Evolutionary conservation across 2,888 invertebrate genomes (phyloP).

Genomic region (Lydus trimaculatus): DNA sequence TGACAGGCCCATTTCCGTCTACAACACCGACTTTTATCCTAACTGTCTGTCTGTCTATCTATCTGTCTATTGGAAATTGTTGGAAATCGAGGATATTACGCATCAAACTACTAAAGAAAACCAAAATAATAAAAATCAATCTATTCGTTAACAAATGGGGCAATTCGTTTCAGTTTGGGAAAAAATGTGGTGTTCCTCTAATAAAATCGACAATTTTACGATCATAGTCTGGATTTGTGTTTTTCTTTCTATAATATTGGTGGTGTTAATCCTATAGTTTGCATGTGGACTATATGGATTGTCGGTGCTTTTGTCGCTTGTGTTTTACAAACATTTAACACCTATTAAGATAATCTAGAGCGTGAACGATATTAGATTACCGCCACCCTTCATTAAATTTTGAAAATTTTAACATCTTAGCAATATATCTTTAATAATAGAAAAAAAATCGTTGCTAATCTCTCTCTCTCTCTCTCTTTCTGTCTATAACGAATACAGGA

Average conservation of each 20-base stretch:
- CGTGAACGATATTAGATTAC: conserved; percentile 30
- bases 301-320: conserved; percentile 30
- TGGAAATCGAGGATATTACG: neutral
- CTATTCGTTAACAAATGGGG: too few relatives aligned
- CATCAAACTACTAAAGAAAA: too few relatives aligned
- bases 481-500: conserved; percentile 3
- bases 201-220: neutral
- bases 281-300: neutral
- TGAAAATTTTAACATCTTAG: neutral
- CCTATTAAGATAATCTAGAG: conserved; percentile 28
- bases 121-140: too few relatives aligned
- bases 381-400: neutral
- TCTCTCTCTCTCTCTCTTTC: neutral
- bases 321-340: conserved; percentile 30
- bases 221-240: neutral
- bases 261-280: neutral
- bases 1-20: conserved; percentile 56
- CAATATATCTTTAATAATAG: too few relatives aligned
- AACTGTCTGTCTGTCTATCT: conserved; percentile 41
- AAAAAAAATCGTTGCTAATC: too few relatives aligned
- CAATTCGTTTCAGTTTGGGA: neutral
- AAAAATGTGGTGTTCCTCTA: neutral
- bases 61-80: neutral
- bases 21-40: conserved; percentile 41
- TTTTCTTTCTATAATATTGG: neutral